Base-by-base conservation (phyloP, 2,888 invertebrate species). In the Gandaritis pyraliata region DNA sequence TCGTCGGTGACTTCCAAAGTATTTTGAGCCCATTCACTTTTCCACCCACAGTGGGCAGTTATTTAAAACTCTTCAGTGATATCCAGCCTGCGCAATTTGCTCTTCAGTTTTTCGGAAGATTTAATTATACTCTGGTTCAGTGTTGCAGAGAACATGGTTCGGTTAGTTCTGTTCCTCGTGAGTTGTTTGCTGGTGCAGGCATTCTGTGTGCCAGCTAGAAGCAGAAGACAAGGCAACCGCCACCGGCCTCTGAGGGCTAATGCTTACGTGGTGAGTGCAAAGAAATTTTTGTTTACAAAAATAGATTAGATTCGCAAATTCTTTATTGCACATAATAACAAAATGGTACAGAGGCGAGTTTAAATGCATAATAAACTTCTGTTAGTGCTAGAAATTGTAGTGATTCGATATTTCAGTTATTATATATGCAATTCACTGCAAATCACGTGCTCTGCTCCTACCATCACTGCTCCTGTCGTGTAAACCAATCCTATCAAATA, bases 121-220 rank as follows among this genome's bases (percentile, higher is more conserved):
- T n/a, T n/a, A n/a, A n/a, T n/a, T n/a, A n/a, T n/a, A n/a, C n/a
- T n/a, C n/a, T n/a, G n/a, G n/a, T n/a, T n/a, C 36, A 23, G 45
- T 46, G 72, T 76, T 80, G 62, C 67, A 75, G 74, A 71, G 58
- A 76, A 68, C 33, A 90, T 91, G 90, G 77, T 72, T 72, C 74
- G 78, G 50, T 73, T 63, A 0, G 72, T 64, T 45, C 85, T 77
- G 18, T 52, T 81, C 23, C 61, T 88, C 39, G 81, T 74, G 13
- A 41, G 80, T 1, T 80, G 78, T 29, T 62, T 90, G 29, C 39
- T 89, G 59, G 77, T 72, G 4, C 76, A 86, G 45, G 83, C 81
- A 0, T 76, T 88, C 23, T 76, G 84, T 56, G 69, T 78, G 15
- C 89, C 90, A 0, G 55, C 70, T 5, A 64, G 65, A 1, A 46